Evolutionary conservation across 2,113 vertebrate genomes (phyloP).

Genomic region (Heterotis niloticus): DNA sequence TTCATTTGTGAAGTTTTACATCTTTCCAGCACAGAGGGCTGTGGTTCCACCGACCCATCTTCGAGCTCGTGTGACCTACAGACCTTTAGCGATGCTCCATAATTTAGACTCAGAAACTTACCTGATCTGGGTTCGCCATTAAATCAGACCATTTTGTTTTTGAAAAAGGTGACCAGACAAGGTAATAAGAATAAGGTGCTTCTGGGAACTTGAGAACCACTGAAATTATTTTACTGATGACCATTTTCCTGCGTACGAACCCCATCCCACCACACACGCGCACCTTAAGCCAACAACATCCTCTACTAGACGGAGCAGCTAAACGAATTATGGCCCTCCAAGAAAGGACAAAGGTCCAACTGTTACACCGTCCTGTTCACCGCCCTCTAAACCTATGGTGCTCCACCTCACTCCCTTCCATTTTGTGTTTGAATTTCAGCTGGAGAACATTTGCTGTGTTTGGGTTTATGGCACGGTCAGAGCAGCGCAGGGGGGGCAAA

Average conservation of each 20-base stretch:
- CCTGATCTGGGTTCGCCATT: no score
- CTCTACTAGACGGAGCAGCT: neutral
- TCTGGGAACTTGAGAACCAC: no score
- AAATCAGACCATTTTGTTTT: no score
- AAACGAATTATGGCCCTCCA: neutral
- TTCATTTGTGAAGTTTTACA: neutral
- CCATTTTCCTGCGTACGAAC: neutral
- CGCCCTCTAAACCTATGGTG: neutral
- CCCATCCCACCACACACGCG: no score
- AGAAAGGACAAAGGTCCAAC: no score
- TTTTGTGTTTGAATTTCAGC: neutral
- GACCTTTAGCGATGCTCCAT: neutral
- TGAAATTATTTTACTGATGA: no score
- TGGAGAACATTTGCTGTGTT: constrained; percentile 15
- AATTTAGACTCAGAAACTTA: neutral
- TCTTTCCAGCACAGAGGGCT: constrained; percentile 3
- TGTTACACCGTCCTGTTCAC: neutral
- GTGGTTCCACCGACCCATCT: neutral
- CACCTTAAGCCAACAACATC: no score
- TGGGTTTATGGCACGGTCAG: constrained; percentile 11
- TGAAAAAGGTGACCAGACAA: no score
- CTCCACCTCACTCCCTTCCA: neutral
- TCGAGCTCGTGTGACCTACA: neutral
- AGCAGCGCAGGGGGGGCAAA: neutral
- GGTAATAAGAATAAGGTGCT: no score